Evolutionary conservation across 2,888 invertebrate species (phyloP).

Genomic region (Allolobophora icterica): DNA sequence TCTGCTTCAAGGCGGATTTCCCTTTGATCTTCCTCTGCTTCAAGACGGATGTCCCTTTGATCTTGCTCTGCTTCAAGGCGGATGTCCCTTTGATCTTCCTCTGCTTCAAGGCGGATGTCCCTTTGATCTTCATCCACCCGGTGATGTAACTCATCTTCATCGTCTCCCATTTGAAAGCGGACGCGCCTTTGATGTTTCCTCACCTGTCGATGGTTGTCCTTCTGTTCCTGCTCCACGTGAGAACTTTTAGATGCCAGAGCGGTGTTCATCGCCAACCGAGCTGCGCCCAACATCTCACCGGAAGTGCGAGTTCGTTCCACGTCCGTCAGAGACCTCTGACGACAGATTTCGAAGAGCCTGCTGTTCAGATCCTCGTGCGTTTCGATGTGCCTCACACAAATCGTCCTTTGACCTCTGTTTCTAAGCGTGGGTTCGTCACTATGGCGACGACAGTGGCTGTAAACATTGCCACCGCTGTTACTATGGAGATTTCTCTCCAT

Average conservation of each 20-base stretch:
- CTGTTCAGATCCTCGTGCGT: neutral
- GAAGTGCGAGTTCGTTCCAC: neutral
- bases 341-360: conserved; percentile 27
- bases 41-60: neutral
- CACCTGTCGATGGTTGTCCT: neutral
- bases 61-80: neutral
- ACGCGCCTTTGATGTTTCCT: neutral
- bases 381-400: conserved; percentile 29
- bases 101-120: neutral
- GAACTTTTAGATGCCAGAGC: neutral
- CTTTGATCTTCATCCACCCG: neutral
- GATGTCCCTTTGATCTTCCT: neutral
- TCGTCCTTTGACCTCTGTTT: neutral
- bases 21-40: neutral
- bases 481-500: neutral
- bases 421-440: neutral
- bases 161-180: neutral
- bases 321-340: neutral
- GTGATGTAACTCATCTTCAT: neutral
- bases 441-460: neutral
- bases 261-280: neutral
- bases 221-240: neutral
- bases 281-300: neutral
- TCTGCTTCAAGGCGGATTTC: too few species aligned
- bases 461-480: neutral